A percentile compares a stretch with the other conserved stretches of the same genome.
Evolutionary conservation across 1,140 invertebrate species (phyloP).

Genomic region (Platyscapa corneri): DNA sequence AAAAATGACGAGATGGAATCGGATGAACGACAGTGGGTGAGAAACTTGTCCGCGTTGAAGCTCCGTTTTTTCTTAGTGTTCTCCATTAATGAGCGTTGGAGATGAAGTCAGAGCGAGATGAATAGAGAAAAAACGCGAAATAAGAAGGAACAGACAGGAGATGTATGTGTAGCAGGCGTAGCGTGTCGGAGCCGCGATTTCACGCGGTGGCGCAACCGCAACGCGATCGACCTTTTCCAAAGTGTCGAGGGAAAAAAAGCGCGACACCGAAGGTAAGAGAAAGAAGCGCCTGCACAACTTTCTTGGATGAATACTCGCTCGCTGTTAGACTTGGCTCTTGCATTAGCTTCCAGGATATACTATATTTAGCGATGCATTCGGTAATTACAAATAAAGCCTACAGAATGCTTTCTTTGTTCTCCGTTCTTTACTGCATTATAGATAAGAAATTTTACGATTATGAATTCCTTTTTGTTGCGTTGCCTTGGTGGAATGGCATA

Average conservation of each 20-base stretch:
- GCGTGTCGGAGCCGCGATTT: slow-evolving; percentile 40
- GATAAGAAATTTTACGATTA: not conserved
- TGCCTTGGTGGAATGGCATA: too few species aligned
- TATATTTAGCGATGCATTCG: not conserved
- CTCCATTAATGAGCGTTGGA: not conserved
- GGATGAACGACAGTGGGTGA: not conserved
- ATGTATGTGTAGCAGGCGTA: not conserved
- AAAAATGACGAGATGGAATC: not conserved
- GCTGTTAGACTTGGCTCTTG: too few species aligned
- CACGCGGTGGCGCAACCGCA: slow-evolving; percentile 38
- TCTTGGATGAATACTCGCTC: not conserved
- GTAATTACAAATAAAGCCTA: not conserved
- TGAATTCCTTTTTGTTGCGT: not conserved
- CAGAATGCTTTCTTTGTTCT: not conserved
- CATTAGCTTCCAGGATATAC: not conserved
- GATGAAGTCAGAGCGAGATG: not conserved
- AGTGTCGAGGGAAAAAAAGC: slow-evolving; percentile 7
- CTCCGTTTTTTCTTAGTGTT: not conserved
- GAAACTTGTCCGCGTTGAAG: not conserved
- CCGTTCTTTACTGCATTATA: not conserved
- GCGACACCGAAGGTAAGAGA: not conserved
- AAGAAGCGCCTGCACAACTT: not conserved
- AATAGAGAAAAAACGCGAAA: not conserved
- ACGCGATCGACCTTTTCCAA: slow-evolving; percentile 31
- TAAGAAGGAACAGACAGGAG: not conserved